Percentiles rank a stretch among this genome's conserved stretches.
Conservation (phyloP, 2,113 vertebrate genomes). For the Illadopsis cleaveri region DNA sequence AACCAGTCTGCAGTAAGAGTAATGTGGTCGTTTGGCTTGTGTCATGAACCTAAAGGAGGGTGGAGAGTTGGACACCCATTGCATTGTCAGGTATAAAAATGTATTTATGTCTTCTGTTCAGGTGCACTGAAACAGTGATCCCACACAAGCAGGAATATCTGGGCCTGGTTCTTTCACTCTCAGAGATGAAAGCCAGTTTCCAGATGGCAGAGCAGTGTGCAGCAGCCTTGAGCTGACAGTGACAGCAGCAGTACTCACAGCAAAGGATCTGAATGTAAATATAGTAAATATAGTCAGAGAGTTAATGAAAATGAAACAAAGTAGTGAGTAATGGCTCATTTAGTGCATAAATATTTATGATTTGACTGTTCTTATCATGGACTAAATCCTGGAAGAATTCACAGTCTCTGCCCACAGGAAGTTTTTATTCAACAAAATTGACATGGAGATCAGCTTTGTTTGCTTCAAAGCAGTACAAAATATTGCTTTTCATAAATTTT, state of each 20-base stretch:
- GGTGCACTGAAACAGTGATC: not conserved
- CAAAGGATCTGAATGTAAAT: not conserved
- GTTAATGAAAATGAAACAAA: not conserved
- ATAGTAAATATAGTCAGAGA: not conserved
- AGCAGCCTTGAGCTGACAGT: not conserved
- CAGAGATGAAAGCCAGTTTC: not conserved
- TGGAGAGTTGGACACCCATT: not conserved
- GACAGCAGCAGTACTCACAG: not conserved
- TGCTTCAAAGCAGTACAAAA: constrained; percentile 27
- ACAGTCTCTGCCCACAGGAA: not conserved
- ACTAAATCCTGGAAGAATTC: not conserved
- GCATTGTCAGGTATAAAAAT: not conserved
- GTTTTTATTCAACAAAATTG: not conserved
- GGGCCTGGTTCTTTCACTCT: not conserved
- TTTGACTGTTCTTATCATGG: not conserved
- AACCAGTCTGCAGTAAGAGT: not conserved
- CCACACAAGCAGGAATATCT: not conserved
- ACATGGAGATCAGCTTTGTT: not conserved
- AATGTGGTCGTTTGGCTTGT: not conserved
- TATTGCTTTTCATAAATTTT: not conserved
- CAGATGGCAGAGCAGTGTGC: not conserved
- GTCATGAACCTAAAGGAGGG: not conserved
- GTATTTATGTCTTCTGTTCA: not conserved
- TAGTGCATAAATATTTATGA: constrained; percentile 41
- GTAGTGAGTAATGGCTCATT: not conserved